Percentiles rank a stretch among this genome's conserved stretches.
These are phyloP conservation scores for Molossus alvarezi DNA, from an alignment of 2,797 vertebrate genomes.

Conservation along the genomic window DNA sequence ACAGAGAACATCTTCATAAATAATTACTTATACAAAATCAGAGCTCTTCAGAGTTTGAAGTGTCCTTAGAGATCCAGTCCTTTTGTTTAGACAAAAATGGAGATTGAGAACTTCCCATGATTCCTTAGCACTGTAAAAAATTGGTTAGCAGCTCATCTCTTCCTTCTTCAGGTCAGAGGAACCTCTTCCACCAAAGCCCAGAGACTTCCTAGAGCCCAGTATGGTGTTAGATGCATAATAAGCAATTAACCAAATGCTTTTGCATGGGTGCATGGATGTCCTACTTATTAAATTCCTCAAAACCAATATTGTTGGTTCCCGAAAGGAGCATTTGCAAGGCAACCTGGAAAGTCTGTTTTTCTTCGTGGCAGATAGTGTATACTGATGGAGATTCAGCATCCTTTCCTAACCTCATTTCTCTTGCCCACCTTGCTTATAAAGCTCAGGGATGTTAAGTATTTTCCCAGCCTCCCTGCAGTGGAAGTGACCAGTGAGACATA, in stretches of 20 bases:
- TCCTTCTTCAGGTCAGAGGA: not conserved
- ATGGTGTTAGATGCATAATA: not conserved
- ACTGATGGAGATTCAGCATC: not conserved
- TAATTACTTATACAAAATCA: not conserved
- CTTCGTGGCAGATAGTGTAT: not conserved
- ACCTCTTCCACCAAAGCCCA: not conserved
- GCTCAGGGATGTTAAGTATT: not conserved
- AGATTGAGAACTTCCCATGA: not conserved
- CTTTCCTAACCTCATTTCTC: constrained; percentile 4
- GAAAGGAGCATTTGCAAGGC: not conserved
- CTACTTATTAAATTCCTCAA: not conserved
- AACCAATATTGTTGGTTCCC: not conserved
- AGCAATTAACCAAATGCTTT: not conserved
- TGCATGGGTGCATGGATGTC: rapidly evolving
- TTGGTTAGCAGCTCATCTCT: not conserved
- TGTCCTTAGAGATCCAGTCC: not conserved
- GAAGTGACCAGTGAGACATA: not conserved
- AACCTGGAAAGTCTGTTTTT: not conserved
- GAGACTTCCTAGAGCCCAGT: not conserved
- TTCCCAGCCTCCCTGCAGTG: not conserved
- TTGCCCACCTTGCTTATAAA: not conserved
- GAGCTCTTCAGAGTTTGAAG: not conserved
- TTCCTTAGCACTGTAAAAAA: not conserved
- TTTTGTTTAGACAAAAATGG: not conserved
- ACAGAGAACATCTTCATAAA: constrained; percentile 12